Evolutionary conservation across 2,797 vertebrate genomes (phyloP).

Genomic region (Falco berigora): DNA sequence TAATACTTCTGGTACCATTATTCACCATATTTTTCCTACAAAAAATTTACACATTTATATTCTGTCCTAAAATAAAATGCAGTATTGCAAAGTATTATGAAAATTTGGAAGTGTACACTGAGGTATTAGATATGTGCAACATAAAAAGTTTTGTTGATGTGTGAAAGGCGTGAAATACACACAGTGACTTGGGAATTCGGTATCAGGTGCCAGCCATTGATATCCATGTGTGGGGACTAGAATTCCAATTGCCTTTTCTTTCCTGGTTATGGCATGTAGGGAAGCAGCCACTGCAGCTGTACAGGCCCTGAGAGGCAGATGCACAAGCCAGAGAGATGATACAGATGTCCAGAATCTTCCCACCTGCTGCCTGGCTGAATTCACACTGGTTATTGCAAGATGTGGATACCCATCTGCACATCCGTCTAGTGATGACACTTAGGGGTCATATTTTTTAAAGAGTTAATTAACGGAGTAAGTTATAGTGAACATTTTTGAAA

Average conservation of each 20-base stretch:
- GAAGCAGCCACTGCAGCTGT: not conserved
- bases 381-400: not conserved
- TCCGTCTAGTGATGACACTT: not conserved
- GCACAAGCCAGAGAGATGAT: not conserved
- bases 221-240: not conserved
- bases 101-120: not conserved
- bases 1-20: not conserved
- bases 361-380: not conserved
- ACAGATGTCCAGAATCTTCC: not conserved
- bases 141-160: not conserved
- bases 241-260: not conserved
- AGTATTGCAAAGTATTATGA: not conserved
- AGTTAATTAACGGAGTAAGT: not conserved
- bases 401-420: not conserved
- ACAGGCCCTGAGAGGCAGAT: not conserved
- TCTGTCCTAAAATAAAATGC: not conserved
- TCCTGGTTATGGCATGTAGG: not conserved
- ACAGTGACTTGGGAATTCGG: not conserved
- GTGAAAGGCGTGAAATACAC: not conserved
- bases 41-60: not conserved
- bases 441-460: not conserved
- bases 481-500: not conserved
- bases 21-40: not conserved
- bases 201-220: not conserved
- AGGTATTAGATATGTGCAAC: not conserved